These are phyloP conservation scores for Hanleya hanleyi DNA, from an alignment of 2,888 invertebrate species.

Conservation along the genomic window DNA sequence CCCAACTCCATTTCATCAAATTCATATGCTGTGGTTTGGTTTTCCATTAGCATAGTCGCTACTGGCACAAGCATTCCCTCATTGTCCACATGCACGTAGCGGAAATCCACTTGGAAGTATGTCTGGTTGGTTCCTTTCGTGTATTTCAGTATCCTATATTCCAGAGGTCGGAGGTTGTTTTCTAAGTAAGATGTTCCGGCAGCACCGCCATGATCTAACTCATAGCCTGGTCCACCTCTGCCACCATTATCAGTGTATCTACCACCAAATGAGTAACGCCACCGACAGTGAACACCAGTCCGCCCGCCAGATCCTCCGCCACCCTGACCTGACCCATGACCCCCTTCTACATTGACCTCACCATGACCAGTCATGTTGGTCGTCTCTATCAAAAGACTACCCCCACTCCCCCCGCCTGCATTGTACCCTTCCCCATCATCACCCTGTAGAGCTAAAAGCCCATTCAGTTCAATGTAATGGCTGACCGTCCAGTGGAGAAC, in stretches of 20 bases:
- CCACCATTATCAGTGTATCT: conserved; percentile 47
- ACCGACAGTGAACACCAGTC: conserved; percentile 54
- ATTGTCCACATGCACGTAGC: conserved; percentile 55
- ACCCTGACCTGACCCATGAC: conserved; percentile 43
- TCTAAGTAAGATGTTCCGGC: conserved; percentile 59
- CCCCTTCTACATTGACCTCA: conserved; percentile 52
- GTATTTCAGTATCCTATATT: conserved; percentile 56
- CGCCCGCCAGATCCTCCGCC: conserved; percentile 58
- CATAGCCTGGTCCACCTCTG: conserved; percentile 31
- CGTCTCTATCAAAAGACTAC: conserved; percentile 50
- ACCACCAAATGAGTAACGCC: conserved; percentile 54
- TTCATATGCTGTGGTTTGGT: conserved; percentile 43
- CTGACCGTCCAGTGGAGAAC: conserved; percentile 50
- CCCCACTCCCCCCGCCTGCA: conserved; percentile 60
- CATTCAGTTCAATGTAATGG: conserved; percentile 54
- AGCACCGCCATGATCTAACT: conserved; percentile 46
- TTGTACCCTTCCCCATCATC: conserved; percentile 41
- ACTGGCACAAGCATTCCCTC: conserved; percentile 46
- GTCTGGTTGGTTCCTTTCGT: conserved; percentile 38
- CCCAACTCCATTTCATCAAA: conserved; percentile 57
- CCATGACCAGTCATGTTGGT: conserved; percentile 62
- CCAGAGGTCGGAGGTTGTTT: conserved; percentile 55
- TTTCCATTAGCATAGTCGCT: conserved; percentile 55
- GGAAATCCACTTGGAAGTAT: conserved; percentile 50
- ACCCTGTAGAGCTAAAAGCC: conserved; percentile 50